Evolutionary conservation across 2,113 vertebrate genomes (phyloP).

Genomic region (Bubo scandiacus): DNA sequence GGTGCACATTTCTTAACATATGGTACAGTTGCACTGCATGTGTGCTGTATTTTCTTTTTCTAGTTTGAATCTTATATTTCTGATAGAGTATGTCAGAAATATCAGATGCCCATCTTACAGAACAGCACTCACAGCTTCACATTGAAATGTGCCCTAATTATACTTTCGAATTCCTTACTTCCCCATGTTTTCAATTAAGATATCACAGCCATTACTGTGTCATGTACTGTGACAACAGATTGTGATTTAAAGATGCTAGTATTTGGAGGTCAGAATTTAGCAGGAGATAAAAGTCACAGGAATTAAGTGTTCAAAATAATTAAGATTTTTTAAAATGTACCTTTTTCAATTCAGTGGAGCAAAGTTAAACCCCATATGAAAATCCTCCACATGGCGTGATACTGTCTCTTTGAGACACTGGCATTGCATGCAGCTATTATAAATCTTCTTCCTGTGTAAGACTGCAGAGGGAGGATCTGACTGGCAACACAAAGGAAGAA

Average conservation of each 20-base stretch:
- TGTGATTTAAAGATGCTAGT: constrained; percentile 50
- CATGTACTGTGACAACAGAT: constrained; percentile 63
- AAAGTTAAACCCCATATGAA: constrained; percentile 64
- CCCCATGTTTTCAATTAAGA: constrained; percentile 71
- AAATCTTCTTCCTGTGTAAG: constrained; percentile 56
- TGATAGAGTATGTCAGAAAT: constrained; percentile 18
- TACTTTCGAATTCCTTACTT: constrained; percentile 24
- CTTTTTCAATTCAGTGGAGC: constrained; percentile 69
- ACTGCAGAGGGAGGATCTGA: constrained; percentile 54
- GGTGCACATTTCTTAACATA: constrained; percentile 46
- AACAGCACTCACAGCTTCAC: constrained; percentile 14
- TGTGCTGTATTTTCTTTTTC: constrained; percentile 22
- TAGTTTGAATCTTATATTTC: not conserved
- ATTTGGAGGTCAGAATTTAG: constrained; percentile 62
- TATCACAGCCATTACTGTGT: constrained; percentile 56
- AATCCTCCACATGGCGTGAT: constrained; percentile 53
- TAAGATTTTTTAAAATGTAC: constrained; percentile 51
- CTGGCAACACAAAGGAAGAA: constrained; percentile 47
- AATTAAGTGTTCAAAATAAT: constrained; percentile 70
- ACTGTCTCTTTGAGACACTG: constrained; percentile 51
- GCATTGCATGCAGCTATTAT: constrained; percentile 44
- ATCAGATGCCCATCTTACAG: not conserved
- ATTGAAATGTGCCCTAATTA: constrained; percentile 44
- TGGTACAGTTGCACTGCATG: constrained; percentile 13
- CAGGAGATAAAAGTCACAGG: constrained; percentile 51